Conservation (phyloP, 1,140 invertebrate species). For the Pectinophora gossypiella region DNA sequence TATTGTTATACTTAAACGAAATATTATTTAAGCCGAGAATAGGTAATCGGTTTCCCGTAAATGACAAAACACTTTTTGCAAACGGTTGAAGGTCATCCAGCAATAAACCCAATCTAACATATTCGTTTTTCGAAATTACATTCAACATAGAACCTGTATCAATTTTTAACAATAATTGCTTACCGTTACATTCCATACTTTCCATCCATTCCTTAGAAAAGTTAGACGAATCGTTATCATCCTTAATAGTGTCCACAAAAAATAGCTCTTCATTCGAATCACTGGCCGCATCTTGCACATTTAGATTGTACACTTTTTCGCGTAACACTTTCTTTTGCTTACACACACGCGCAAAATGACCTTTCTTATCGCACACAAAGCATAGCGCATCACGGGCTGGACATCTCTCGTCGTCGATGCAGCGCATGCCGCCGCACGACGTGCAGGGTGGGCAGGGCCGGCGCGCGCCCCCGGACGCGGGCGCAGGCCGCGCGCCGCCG, state of each 20-base stretch:
- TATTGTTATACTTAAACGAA: background rate
- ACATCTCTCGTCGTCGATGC: background rate
- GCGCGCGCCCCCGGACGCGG: too few species aligned
- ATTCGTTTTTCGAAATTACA: background rate
- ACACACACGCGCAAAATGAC: background rate
- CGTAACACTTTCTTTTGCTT: background rate
- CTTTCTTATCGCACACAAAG: background rate
- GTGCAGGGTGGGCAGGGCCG: too few species aligned
- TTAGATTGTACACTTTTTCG: background rate
- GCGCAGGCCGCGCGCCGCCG: too few species aligned
- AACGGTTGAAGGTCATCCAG: background rate
- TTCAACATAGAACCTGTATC: background rate
- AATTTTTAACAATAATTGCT: background rate
- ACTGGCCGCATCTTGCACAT: background rate
- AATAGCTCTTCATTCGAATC: background rate
- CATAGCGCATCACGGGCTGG: background rate
- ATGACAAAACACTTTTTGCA: background rate
- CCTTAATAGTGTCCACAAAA: background rate
- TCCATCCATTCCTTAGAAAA: background rate
- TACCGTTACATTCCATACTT: background rate
- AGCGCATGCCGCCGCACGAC: background rate
- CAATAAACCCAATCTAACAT: background rate
- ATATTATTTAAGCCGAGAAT: background rate
- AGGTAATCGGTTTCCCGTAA: background rate
- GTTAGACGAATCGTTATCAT: background rate